Base-by-base conservation (phyloP, 2,888 invertebrate species). In the Cremastobaeus sp. region DNA sequence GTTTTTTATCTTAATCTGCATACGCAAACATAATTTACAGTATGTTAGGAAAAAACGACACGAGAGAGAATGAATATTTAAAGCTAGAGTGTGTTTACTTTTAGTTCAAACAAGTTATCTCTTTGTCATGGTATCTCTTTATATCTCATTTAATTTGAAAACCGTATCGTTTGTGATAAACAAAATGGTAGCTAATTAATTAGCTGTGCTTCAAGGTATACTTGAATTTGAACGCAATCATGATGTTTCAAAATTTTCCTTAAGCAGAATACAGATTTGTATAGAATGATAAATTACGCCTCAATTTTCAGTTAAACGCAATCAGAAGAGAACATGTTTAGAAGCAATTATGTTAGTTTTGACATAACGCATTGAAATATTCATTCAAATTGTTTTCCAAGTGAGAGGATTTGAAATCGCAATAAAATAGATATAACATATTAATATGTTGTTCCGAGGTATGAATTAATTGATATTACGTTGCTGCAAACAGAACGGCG, bases 51-150 rank as follows among this genome's bases (percentile, higher is more conserved):
- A 48, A 52, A 54, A 64, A 54, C 35, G 37, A 60, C 17, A 25
- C 35, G 17, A 37, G 32, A 43, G 52, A 43, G 52, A 52, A 50
- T 45, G 43, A 52, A 64, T 52, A 64, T 52, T 64, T 64, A 43
- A 47, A 54, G 37, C 34, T 45, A 45, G 64, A 54, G 30, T 65
- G 45, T 45, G 47, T 65, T 65, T 65, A 54, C 54, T 37, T 15
- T 64, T 54, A 45, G 45, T 65, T 65, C 47, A 65, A 65, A 65
- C 54, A 65, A 65, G 47, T 45, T 30, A 65, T 65, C 64, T 65
- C 37, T 54, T 65, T 65, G 64, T 65, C 30, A 35, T 28, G 20
- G 54, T 20, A 37, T 25, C 64, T 55, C 54, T 65, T 55, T 55
- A 66, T 37, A 55, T 66, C 48, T 47, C 65, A 55, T 55, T 66